phyloP scores from a whole-genome alignment of 2,888 invertebrate genomes.

The Temnothorax rugatulus region DNA sequence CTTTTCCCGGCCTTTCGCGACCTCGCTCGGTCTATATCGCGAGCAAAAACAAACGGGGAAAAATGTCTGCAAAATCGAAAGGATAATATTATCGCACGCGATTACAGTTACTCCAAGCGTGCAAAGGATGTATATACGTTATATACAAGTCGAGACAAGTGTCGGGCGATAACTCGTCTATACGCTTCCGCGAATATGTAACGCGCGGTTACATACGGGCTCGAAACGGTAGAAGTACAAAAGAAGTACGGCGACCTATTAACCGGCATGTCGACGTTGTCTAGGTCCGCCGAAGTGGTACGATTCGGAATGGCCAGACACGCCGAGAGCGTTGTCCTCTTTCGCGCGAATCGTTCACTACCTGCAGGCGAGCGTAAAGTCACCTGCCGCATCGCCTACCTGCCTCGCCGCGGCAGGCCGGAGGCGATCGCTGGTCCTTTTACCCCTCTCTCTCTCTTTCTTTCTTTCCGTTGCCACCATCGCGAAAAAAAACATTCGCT shows the following conservation, averaged over 20 bases:
- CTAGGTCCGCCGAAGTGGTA: constrained; percentile 45
- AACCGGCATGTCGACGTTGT: constrained; percentile 33
- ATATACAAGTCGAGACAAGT: not conserved
- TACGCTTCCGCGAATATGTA: constrained; percentile 18
- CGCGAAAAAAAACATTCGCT: constrained; percentile 75
- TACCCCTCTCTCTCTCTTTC: constrained; percentile 8
- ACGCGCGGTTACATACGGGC: not conserved
- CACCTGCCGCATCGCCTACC: constrained; percentile 74
- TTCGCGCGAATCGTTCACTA: constrained; percentile 55
- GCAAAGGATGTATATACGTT: not conserved
- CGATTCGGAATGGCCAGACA: constrained; percentile 32
- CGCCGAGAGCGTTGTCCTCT: constrained; percentile 72
- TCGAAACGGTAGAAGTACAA: not conserved
- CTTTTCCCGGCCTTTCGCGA: constrained; percentile 57
- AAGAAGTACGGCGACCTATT: constrained; percentile 25
- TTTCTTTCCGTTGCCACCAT: not conserved
- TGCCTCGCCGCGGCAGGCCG: constrained; percentile 48
- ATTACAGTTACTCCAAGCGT: not conserved
- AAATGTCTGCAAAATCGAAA: constrained; percentile 25
- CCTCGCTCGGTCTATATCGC: not conserved
- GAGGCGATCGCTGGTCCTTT: constrained; percentile 52
- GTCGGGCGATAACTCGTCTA: not conserved
- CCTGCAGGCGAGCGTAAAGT: constrained; percentile 64
- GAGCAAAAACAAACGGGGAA: not conserved
- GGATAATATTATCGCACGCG: constrained; percentile 7